These are phyloP conservation scores for Gallinago media DNA, from an alignment of 2,113 vertebrate genomes.

Conservation along the genomic window DNA sequence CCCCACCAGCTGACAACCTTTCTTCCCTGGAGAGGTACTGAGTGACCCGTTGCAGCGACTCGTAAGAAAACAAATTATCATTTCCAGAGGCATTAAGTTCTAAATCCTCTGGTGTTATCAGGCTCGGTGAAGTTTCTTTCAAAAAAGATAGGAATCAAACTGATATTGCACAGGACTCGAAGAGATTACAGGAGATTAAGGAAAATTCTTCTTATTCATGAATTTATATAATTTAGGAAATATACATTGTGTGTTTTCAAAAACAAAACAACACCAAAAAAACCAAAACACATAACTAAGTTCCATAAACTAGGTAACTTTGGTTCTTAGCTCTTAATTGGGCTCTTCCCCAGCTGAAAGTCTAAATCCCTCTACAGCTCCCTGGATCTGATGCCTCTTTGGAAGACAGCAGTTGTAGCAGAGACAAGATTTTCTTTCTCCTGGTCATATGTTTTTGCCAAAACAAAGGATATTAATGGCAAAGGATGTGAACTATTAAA, in stretches of 20 bases:
- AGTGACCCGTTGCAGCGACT: neutral
- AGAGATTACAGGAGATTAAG: neutral
- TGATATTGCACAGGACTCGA: neutral
- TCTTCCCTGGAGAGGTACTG: neutral
- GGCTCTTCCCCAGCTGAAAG: neutral
- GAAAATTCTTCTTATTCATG: neutral
- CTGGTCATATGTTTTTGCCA: neutral
- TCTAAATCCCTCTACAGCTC: neutral
- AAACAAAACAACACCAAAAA: neutral
- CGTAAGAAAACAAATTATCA: neutral
- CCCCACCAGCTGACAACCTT: neutral
- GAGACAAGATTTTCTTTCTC: neutral
- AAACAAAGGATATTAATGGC: neutral
- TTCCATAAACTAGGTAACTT: neutral
- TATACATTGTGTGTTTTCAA: neutral
- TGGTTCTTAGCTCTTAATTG: neutral
- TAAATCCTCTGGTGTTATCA: accelerated
- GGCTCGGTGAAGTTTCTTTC: neutral
- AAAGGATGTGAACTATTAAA: neutral
- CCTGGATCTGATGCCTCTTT: neutral
- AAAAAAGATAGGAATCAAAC: neutral
- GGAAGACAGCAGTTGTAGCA: neutral
- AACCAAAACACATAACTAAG: neutral
- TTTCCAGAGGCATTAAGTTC: neutral
- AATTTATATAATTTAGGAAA: neutral